Evolutionary conservation across 2,797 vertebrate genomes (phyloP), one percentile per base, ranked within the genome.

Genomic region (Tangara arthus): DNA sequence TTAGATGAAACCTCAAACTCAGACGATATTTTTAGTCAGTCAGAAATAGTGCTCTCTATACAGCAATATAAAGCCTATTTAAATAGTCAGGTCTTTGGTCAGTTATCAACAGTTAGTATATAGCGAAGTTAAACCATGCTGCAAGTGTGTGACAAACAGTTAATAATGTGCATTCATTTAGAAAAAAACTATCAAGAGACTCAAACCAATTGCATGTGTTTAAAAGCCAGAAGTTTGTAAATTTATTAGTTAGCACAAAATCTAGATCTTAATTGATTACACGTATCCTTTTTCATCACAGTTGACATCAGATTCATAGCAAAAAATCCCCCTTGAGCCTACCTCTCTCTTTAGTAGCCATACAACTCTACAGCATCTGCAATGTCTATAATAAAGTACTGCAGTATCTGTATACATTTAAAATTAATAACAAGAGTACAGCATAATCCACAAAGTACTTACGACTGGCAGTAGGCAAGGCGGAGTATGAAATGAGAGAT

Each of bases 381-480:
- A 30, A 81, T 11, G 15, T 28, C 34, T 76, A 5, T 5, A 89
- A 73, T 6, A 90, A 65, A 63, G 22, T 12, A 59, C 11, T 18
- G 5, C 15, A 50, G 9, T 15, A 59, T 4, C 27, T 50, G 6
- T 28, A 39, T 9, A 59, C 2, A 35, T 46, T 53, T 85, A 46
- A 73, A 82, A 53, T 50, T 27, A 77, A 11, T 11, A 60, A 17
- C 6, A 82, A 35, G 5, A 57, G 15, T n/a, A 49, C 3, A 79
- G 22, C 22, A 64, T 28, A 28, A 57, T 27, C 32, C 28, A 91
- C 34, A 9, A 60, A 56, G 46, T 96, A 98, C 98, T 98, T 98
- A 99, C 99, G 99, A 99, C 95, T 99, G 99, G 93, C 99, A 99
- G 96, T 99, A 99, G 30, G 99, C 99, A 46, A 99, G 99, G 47